phyloP scores from a whole-genome alignment of 2,888 invertebrate species.

The Calameuta filiformis region DNA sequence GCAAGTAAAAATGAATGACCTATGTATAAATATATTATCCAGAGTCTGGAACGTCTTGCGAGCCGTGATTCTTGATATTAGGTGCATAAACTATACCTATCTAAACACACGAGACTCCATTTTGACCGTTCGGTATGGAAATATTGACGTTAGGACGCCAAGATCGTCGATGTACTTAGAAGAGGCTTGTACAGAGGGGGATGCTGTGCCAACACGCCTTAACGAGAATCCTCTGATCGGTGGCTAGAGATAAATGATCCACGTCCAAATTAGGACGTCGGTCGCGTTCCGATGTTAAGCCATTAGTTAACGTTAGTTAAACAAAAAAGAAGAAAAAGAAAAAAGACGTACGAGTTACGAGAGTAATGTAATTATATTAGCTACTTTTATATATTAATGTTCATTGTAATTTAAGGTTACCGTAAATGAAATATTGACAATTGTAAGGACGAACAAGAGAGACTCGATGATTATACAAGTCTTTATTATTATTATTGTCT shows the following conservation, averaged over 20 bases:
- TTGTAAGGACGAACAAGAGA: neutral
- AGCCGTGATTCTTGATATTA: neutral
- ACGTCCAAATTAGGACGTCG: constrained; percentile 5
- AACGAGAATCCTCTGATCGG: constrained; percentile 8
- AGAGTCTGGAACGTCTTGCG: neutral
- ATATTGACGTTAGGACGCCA: neutral
- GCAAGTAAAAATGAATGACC: neutral
- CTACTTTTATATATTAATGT: constrained; percentile 36
- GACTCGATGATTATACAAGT: neutral
- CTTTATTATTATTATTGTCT: neutral
- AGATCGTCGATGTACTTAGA: constrained; percentile 8
- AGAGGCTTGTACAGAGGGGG: constrained; percentile 8
- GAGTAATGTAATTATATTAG: constrained; percentile 39
- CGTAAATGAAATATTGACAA: neutral
- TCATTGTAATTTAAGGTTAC: constrained; percentile 32
- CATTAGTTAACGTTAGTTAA: constrained; percentile 27
- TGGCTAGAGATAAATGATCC: constrained; percentile 2
- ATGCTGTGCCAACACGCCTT: constrained; percentile 13
- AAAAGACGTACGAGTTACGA: constrained; percentile 12
- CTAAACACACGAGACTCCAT: neutral
- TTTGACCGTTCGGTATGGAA: neutral
- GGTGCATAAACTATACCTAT: neutral
- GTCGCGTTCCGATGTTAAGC: constrained; percentile 24
- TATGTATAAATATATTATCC: constrained; percentile 24
- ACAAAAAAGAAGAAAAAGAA: neutral